These are phyloP conservation scores for Lophotis ruficrista DNA, from an alignment of 2,113 vertebrate species.

Conservation along the genomic window DNA sequence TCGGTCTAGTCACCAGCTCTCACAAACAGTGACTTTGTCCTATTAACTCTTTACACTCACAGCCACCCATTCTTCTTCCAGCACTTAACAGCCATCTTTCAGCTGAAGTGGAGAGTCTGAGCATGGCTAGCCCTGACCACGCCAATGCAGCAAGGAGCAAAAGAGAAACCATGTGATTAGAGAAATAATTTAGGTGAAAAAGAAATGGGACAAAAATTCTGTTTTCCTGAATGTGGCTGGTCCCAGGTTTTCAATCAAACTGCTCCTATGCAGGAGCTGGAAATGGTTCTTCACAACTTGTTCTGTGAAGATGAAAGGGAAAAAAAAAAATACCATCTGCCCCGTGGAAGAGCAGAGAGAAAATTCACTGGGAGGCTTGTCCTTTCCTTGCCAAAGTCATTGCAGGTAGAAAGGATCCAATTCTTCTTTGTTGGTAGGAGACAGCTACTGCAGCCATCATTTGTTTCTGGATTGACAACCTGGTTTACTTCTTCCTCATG, in stretches of 20 bases:
- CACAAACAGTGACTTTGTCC: neutral
- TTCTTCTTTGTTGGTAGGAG: neutral
- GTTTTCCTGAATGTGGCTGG: neutral
- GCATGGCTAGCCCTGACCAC: neutral
- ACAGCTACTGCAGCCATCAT: neutral
- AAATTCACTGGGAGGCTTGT: neutral
- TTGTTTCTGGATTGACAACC: neutral
- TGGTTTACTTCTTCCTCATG: neutral
- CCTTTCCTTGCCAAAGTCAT: neutral
- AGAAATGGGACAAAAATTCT: neutral
- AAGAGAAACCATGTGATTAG: neutral
- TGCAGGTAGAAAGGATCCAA: neutral
- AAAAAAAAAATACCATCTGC: neutral
- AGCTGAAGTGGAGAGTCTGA: neutral
- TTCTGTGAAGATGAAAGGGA: neutral
- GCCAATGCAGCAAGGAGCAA: neutral
- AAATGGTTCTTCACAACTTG: neutral
- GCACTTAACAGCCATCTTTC: neutral
- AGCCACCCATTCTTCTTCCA: neutral
- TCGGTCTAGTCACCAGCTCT: neutral
- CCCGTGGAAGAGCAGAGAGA: neutral
- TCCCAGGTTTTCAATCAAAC: neutral
- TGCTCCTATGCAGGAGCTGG: neutral
- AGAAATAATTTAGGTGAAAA: neutral
- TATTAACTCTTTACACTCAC: neutral